phyloP scores from a whole-genome alignment of 2,888 invertebrate species.

The Nomada fucata region DNA sequence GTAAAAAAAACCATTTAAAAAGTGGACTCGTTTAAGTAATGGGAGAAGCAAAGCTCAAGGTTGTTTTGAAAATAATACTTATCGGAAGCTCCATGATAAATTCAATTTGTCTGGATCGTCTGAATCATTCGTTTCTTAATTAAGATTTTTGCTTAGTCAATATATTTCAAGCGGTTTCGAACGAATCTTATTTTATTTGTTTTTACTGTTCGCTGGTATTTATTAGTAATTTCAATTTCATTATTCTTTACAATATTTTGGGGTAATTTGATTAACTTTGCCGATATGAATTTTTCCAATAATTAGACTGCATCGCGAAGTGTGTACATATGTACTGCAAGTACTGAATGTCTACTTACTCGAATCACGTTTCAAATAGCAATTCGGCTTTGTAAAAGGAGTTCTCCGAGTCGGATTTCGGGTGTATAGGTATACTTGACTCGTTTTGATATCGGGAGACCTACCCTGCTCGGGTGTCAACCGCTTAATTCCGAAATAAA shows the following conservation, averaged over 20 bases:
- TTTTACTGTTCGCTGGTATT: no score
- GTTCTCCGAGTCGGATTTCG: slow-evolving; percentile 13
- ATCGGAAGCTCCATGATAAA: slow-evolving; percentile 4
- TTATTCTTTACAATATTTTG: no score
- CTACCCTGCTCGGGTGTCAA: not conserved
- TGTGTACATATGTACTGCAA: not conserved
- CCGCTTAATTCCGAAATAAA: not conserved
- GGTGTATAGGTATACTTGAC: not conserved
- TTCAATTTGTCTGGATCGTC: not conserved
- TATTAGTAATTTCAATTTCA: no score
- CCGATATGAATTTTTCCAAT: no score
- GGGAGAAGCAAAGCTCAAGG: not conserved
- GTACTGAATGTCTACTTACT: not conserved
- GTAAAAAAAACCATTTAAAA: not conserved
- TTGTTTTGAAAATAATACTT: not conserved
- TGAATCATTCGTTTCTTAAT: not conserved
- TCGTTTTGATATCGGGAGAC: not conserved
- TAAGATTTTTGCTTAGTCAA: no score
- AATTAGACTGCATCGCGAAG: not conserved
- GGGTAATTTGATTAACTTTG: no score
- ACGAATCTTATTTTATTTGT: no score
- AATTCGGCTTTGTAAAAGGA: not conserved
- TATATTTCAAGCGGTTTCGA: no score
- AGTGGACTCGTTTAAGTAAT: not conserved
- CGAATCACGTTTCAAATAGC: not conserved